Conservation (phyloP, 1,140 invertebrate genomes). For the Bombus waltoni region DNA sequence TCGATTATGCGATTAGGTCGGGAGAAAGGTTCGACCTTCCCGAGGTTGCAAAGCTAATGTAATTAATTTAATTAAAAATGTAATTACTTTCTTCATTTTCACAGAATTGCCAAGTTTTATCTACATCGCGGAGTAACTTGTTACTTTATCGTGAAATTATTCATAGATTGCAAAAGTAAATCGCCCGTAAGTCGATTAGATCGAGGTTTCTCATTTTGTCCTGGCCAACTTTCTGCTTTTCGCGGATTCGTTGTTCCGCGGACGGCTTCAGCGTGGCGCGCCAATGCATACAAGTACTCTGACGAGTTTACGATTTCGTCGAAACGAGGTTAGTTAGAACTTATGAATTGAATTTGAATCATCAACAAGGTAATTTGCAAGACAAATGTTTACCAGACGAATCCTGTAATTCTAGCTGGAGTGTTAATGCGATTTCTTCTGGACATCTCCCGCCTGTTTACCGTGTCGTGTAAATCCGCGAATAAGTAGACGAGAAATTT, state of each 20-base stretch:
- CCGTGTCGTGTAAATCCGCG: not conserved
- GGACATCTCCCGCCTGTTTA: not conserved
- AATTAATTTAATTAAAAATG: conserved; percentile 4
- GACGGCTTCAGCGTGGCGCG: not conserved
- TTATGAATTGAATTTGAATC: conserved; percentile 44
- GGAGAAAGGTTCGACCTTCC: not conserved
- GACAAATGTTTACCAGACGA: conserved; percentile 24
- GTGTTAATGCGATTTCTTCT: not conserved
- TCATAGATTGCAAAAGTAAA: not conserved
- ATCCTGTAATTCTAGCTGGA: not conserved
- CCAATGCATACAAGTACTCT: no score
- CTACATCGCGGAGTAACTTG: not conserved
- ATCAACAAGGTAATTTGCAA: conserved; percentile 38
- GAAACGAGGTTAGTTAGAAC: not conserved
- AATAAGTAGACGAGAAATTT: not conserved
- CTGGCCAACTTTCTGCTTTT: not conserved
- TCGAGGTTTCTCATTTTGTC: no score
- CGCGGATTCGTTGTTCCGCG: not conserved
- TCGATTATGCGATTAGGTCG: not conserved
- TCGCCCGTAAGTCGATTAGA: not conserved
- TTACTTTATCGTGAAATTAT: not conserved
- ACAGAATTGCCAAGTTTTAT: not conserved
- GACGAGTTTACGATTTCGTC: not conserved
- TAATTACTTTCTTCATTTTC: not conserved
- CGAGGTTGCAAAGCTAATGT: not conserved